Base-by-base conservation (phyloP, 2,113 vertebrate species). In the Cygnus buccinator region DNA sequence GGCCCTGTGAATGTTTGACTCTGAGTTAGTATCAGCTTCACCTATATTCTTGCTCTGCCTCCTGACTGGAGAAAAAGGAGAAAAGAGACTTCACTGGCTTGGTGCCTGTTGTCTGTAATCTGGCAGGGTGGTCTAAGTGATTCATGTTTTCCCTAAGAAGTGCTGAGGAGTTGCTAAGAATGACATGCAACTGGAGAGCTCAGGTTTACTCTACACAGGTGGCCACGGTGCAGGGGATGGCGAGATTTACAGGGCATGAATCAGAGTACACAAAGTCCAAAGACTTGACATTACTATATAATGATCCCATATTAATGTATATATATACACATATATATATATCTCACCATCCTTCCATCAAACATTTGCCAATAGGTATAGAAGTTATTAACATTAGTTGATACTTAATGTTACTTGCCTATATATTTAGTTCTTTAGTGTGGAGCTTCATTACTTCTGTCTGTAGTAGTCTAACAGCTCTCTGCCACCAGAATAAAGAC, bases 171-270 rank as follows among this genome's bases (percentile, higher is more conserved):
- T 80, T 76, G 17, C 44, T 29, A 46, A 68, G 62, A 72, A 29
- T 28, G 75, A 11, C 2, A 4, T 65, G 33, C 10, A 26, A 25
- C 54, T 55, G 16, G 25, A 83, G 10, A 13, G 19, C 11, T 65
- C 37, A 16, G 2, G 21, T 66, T 46, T 79, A 58, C 15, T 58
- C 39, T 57, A 9, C 33, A 28, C 22, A 20, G 46, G 19, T 63
- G 29, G 28, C 75, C 20, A 2, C 10, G 4, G 46, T 44, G 31
- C 39, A 11, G 8, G 3, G 7, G 13, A 0, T 44, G 1, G 35
- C 23, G n/a, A 31, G n/a, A 16, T 50, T 82, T 55, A 35, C 46
- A 72, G 78, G 28, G 13, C 22, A 35, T 35, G 50, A 61, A 62
- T 58, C 26, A 66, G 29, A 71, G 15, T 39, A 18, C 25, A 18